These are phyloP conservation scores for Microplitis mediator DNA, from an alignment of 1,140 invertebrate genomes.

Conservation along the genomic window DNA sequence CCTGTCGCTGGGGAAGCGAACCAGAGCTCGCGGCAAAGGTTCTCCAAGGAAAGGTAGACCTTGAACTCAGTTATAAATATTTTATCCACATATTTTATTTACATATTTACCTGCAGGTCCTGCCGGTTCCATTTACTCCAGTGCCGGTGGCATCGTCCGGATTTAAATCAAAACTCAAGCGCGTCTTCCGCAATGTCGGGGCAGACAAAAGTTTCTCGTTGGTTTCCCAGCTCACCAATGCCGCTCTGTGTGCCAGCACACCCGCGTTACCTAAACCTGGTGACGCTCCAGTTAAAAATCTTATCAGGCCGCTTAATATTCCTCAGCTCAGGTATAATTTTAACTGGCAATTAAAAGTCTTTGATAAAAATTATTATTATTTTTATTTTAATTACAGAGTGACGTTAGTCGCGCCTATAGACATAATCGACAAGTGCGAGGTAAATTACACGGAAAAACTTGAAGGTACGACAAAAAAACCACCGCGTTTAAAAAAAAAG, in stretches of 20 bases:
- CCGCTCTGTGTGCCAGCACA: conserved; percentile 68
- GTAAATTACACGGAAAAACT: conserved; percentile 48
- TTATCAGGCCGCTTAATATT: conserved; percentile 66
- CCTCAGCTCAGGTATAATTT: conserved; percentile 61
- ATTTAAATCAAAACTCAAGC: conserved; percentile 65
- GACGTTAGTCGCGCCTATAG: conserved; percentile 54
- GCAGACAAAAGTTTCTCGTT: conserved; percentile 59
- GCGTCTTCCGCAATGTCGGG: conserved; percentile 63
- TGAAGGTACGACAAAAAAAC: conserved; percentile 48
- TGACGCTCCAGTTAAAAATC: conserved; percentile 64
- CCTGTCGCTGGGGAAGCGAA: conserved; percentile 68
- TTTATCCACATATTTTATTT: not conserved
- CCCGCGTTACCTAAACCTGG: conserved; percentile 65
- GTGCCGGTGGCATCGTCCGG: conserved; percentile 49
- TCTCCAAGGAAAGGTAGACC: conserved; percentile 61
- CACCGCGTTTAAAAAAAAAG: conserved; percentile 56
- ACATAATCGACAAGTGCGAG: conserved; percentile 47
- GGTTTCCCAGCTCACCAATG: conserved; percentile 68
- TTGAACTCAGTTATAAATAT: conserved; percentile 10
- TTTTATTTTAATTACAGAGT: conserved; percentile 45
- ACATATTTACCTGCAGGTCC: conserved; percentile 37
- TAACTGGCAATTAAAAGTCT: not conserved
- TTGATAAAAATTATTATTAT: conserved; percentile 35
- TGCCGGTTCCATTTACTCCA: conserved; percentile 45
- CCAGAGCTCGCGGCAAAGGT: conserved; percentile 63